A percentile compares a stretch with the other conserved stretches of the same genome.
phyloP scores from a whole-genome alignment of 2,113 vertebrate species.

The Alouatta palliata region DNA sequence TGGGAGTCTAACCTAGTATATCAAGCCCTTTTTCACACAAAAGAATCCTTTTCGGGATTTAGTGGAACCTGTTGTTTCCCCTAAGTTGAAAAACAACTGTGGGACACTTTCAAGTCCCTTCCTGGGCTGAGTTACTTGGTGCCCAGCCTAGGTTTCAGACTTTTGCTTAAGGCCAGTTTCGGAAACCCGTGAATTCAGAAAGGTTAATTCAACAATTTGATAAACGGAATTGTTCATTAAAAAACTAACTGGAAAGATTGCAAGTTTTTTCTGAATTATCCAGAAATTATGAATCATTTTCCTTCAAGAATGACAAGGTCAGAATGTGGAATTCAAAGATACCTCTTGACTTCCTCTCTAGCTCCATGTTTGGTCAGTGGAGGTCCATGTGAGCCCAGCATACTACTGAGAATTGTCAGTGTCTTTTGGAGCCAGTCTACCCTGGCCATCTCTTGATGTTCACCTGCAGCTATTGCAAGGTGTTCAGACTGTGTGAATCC shows the following conservation, averaged over 20 bases:
- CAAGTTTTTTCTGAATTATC: not conserved
- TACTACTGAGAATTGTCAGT: not conserved
- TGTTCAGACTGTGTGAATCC: not conserved
- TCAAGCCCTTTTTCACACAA: not conserved
- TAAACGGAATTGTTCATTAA: not conserved
- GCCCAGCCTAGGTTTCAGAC: not conserved
- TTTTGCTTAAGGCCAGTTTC: not conserved
- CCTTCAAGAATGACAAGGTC: not conserved
- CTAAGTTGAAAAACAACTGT: not conserved
- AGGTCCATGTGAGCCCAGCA: too few relatives aligned
- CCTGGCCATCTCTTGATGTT: not conserved
- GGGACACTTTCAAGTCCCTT: not conserved
- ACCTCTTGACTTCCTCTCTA: not conserved
- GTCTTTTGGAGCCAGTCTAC: not conserved
- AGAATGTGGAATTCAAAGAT: not conserved
- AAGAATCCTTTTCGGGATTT: not conserved
- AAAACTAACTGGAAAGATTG: not conserved
- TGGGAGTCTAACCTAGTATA: not conserved
- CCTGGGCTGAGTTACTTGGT: not conserved
- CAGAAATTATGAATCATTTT: not conserved
- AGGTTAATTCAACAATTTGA: not conserved
- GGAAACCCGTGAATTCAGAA: not conserved
- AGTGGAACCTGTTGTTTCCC: not conserved
- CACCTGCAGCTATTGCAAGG: not conserved
- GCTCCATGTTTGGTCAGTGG: not conserved